phyloP scores from a whole-genome alignment of 2,888 invertebrate species.

The Plagodis pulveraria region DNA sequence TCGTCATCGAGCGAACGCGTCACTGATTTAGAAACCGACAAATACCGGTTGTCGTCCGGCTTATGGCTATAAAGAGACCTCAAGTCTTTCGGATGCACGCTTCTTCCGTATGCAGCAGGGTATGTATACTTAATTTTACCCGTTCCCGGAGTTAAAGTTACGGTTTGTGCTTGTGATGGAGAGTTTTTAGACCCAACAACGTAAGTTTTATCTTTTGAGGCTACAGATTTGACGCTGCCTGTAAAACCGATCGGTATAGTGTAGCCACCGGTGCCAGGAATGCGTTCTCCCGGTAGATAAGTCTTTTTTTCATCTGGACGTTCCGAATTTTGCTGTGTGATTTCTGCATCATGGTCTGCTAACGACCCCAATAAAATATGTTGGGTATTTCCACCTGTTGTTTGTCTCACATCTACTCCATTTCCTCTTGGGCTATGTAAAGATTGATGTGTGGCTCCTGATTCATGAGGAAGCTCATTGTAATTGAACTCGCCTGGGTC shows the following conservation, averaged over 20 bases:
- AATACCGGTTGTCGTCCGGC: conserved; percentile 87
- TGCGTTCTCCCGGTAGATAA: conserved; percentile 87
- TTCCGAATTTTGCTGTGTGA: conserved; percentile 85
- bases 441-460: conserved; percentile 65
- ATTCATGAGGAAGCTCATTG: conserved; percentile 79
- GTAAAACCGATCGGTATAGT: conserved; percentile 88
- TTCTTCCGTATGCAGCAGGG: conserved; percentile 57
- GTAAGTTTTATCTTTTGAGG: conserved; percentile 85
- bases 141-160: conserved; percentile 79
- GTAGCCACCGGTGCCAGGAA: conserved; percentile 88
- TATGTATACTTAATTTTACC: conserved; percentile 73
- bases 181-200: conserved; percentile 84
- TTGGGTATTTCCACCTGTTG: conserved; percentile 85
- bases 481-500: conserved; percentile 85
- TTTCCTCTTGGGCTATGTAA: conserved; percentile 61
- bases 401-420: conserved; percentile 74
- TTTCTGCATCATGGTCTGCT: conserved; percentile 84
- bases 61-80: conserved; percentile 63
- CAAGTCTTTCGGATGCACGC: conserved; percentile 65
- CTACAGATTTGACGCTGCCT: conserved; percentile 87
- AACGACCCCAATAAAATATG: conserved; percentile 86
- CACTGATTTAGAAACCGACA: conserved; percentile 92
- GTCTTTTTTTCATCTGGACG: conserved; percentile 83
- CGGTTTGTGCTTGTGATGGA: conserved; percentile 88
- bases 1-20: conserved; percentile 88